phyloP scores from a whole-genome alignment of 1,140 invertebrate species.

The Palaemon carinicauda region DNA sequence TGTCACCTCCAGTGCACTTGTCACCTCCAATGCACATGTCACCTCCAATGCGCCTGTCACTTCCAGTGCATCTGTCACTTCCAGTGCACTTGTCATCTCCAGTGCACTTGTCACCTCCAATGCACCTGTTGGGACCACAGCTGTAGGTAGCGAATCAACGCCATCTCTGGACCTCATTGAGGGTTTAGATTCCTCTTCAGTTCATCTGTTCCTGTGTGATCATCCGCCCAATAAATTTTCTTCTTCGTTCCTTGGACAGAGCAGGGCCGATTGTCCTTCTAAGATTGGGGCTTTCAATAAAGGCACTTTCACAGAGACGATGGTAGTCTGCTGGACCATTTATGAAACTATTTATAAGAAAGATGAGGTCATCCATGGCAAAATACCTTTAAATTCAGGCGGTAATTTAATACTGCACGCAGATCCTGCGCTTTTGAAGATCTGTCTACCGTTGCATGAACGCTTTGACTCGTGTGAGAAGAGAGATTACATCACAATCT shows the following conservation, averaged over 20 bases:
- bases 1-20: too few species aligned
- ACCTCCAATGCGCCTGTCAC: too few species aligned
- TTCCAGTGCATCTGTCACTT: too few species aligned
- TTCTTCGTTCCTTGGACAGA: neutral
- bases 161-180: too few species aligned
- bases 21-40: too few species aligned
- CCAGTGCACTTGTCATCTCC: too few species aligned
- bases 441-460: constrained; percentile 10
- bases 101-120: too few species aligned
- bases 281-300: too few species aligned
- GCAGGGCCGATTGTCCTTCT: neutral
- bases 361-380: neutral
- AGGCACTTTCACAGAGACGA: neutral
- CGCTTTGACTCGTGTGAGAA: constrained; percentile 1
- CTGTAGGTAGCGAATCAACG: too few species aligned
- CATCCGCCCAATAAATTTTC: constrained; percentile 26
- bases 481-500: neutral
- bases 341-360: neutral
- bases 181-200: too few species aligned
- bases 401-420: neutral
- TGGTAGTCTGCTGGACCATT: neutral
- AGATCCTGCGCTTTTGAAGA: neutral
- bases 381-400: too few species aligned
- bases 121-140: too few species aligned
- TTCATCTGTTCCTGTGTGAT: constrained; percentile 6